Evolutionary conservation across 2,888 invertebrate species (phyloP).

Genomic region (Acleris literana): DNA sequence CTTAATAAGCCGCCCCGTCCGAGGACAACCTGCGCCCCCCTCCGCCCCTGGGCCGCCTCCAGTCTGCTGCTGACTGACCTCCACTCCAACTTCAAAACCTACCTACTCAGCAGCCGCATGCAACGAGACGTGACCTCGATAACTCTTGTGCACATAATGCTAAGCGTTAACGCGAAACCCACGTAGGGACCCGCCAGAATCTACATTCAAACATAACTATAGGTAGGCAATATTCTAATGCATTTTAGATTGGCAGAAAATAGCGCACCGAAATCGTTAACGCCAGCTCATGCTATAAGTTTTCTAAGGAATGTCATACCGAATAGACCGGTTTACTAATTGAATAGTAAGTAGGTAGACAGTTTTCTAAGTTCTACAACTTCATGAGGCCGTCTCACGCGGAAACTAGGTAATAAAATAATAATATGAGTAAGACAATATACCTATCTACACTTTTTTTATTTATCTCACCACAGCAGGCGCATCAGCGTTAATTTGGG

Average conservation of each 20-base stretch:
- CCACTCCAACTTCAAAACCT: slow-evolving; percentile 49
- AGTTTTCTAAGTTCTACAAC: slow-evolving; percentile 28
- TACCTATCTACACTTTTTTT: too few species aligned
- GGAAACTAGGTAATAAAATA: neutral
- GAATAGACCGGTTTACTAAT: slow-evolving; percentile 36
- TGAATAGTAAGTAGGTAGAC: slow-evolving; percentile 31
- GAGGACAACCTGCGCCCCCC: slow-evolving; percentile 40
- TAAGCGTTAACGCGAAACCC: slow-evolving; percentile 40
- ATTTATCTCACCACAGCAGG: neutral
- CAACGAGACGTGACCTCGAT: slow-evolving; percentile 62
- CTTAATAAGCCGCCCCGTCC: neutral
- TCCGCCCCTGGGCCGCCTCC: slow-evolving; percentile 37
- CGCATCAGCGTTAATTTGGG: neutral
- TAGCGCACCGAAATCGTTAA: slow-evolving; percentile 17
- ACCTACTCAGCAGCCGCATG: slow-evolving; percentile 53
- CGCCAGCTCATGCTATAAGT: slow-evolving; percentile 12
- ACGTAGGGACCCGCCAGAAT: slow-evolving; percentile 32
- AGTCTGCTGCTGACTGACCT: slow-evolving; percentile 47
- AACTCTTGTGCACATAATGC: slow-evolving; percentile 48
- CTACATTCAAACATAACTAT: slow-evolving; percentile 7
- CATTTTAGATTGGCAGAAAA: slow-evolving; percentile 14
- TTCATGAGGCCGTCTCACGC: neutral
- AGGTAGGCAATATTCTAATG: slow-evolving; percentile 4
- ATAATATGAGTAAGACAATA: neutral
- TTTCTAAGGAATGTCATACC: slow-evolving; percentile 37